phyloP scores from a whole-genome alignment of 2,797 vertebrate genomes.

The Darevskia mixta region DNA sequence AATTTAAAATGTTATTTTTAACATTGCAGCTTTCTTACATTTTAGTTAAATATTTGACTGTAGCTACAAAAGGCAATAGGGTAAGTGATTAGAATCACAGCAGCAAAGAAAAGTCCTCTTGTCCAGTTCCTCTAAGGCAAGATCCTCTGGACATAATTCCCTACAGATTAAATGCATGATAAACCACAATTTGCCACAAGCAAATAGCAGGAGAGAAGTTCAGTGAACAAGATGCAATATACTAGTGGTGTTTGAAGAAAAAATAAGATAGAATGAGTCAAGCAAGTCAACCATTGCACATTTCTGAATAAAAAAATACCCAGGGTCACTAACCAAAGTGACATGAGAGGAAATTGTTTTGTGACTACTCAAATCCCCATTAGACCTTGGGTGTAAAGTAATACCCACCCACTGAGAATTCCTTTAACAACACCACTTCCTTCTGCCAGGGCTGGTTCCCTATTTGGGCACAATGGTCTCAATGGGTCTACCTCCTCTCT shows the following conservation, averaged over 20 bases:
- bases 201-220: neutral
- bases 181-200: neutral
- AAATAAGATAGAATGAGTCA: neutral
- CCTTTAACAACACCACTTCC: neutral
- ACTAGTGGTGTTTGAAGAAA: neutral
- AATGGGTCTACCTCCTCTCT: neutral
- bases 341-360: neutral
- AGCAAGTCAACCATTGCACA: neutral
- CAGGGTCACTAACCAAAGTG: neutral
- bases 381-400: neutral
- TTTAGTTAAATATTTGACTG: slow-evolving; percentile 4
- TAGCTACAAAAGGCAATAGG: neutral
- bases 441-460: neutral
- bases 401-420: neutral
- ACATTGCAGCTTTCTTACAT: neutral
- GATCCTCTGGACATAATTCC: neutral
- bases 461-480: neutral
- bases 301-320: neutral
- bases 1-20: neutral
- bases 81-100: slow-evolving; percentile 2
- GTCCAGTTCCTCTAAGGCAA: neutral
- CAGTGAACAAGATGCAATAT: neutral
- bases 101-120: neutral
- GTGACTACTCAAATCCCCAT: neutral
- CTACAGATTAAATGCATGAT: neutral